Evolutionary conservation across 1,140 invertebrate species (phyloP).

Genomic region (Chironomus tepperi): DNA sequence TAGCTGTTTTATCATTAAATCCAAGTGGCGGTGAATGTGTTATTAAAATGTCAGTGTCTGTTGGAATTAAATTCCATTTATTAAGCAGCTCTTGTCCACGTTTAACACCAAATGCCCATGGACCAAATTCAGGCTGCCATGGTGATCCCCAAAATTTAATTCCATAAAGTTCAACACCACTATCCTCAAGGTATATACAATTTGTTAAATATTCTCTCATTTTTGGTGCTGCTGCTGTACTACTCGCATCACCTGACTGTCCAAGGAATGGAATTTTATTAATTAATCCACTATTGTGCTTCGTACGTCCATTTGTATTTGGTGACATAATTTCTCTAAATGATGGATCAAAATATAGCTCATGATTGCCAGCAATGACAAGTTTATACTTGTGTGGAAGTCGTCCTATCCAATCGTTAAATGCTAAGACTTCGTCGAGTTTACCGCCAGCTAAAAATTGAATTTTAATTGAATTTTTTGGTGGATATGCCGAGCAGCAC

Average conservation of each 20-base stretch:
- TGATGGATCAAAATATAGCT: conserved; percentile 69
- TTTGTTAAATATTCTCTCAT: conserved; percentile 61
- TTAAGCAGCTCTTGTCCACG: conserved; percentile 58
- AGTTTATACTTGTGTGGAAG: conserved; percentile 77
- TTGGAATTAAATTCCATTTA: conserved; percentile 74
- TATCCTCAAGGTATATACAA: conserved; percentile 72
- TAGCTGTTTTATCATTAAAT: conserved; percentile 68
- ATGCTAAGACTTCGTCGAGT: conserved; percentile 63
- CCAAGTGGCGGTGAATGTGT: conserved; percentile 72
- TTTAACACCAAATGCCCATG: conserved; percentile 76
- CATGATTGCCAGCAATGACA: conserved; percentile 85
- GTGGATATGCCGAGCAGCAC: too few relatives aligned
- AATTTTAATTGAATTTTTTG: too few relatives aligned
- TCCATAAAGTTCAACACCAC: conserved; percentile 55
- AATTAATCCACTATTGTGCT: conserved; percentile 44
- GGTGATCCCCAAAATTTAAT: conserved; percentile 79
- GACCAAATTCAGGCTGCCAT: conserved; percentile 75
- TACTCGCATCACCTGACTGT: conserved; percentile 53
- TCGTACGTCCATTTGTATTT: conserved; percentile 29
- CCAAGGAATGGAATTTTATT: conserved; percentile 59
- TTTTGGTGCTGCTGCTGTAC: conserved; percentile 54
- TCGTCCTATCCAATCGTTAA: conserved; percentile 75
- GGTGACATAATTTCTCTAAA: conserved; percentile 50
- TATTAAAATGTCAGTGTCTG: conserved; percentile 67
- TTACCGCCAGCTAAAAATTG: conserved; percentile 65